Conservation (phyloP, 2,888 invertebrate genomes). For the Clitarchus hookeri region DNA sequence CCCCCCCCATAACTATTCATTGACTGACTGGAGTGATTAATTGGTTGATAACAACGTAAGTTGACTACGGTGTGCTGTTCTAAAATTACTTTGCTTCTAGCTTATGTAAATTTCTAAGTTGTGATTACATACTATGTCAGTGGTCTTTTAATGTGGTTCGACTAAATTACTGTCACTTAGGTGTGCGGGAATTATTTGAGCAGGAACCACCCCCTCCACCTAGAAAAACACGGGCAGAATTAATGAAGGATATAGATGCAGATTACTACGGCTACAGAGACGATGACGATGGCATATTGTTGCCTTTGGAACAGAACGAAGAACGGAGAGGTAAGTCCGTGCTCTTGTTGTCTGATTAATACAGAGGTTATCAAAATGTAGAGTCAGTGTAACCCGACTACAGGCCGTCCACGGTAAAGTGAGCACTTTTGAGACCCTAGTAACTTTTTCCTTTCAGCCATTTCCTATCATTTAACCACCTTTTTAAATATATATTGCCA, state of each 20-base stretch:
- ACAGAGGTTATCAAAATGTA: no score
- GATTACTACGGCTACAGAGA: constrained; percentile 99
- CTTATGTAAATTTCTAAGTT: not conserved
- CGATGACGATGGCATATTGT: constrained; percentile 94
- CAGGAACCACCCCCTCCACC: constrained; percentile 91
- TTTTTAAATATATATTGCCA: no score
- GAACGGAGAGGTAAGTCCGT: constrained; percentile 69
- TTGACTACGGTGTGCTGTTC: no score
- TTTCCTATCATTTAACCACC: no score
- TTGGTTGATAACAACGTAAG: no score
- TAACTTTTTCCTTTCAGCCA: no score
- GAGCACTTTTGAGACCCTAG: no score
- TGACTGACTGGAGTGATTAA: no score
- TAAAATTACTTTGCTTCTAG: not conserved
- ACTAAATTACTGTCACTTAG: constrained; percentile 52
- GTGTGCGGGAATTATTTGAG: constrained; percentile 96
- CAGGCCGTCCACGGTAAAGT: no score
- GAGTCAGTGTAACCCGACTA: no score
- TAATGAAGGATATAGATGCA: constrained; percentile 98
- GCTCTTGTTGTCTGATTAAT: not conserved
- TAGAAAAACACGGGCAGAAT: constrained; percentile 89
- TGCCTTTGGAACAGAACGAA: constrained; percentile 82
- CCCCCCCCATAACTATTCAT: no score
- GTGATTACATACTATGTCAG: not conserved
- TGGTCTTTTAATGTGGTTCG: constrained; percentile 2